Conservation (phyloP, 2,888 invertebrate genomes). For the Epistrophe eligans region DNA sequence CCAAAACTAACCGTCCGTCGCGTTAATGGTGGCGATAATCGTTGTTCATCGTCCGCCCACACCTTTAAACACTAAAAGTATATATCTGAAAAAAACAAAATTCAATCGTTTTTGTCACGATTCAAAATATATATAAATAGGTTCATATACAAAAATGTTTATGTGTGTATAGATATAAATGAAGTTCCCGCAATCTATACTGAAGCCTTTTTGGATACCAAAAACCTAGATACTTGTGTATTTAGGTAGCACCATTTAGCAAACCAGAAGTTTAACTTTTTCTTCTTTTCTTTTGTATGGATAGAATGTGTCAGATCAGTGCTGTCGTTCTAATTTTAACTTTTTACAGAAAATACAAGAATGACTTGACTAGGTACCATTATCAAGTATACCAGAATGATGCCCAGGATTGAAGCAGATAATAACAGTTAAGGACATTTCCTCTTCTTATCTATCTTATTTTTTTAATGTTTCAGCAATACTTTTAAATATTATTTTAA, state of each 20-base stretch:
- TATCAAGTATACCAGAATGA: too few species aligned
- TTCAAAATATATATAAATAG: not conserved
- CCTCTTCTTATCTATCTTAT: too few species aligned
- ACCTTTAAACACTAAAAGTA: slow-evolving; percentile 28
- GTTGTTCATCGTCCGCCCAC: slow-evolving; percentile 53
- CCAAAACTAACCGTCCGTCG: slow-evolving; percentile 31
- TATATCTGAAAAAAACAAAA: slow-evolving; percentile 14
- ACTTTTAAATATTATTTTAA: too few species aligned
- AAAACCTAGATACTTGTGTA: slow-evolving; percentile 1
- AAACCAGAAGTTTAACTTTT: slow-evolving; percentile 37
- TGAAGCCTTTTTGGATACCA: slow-evolving; percentile 24
- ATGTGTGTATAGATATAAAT: not conserved
- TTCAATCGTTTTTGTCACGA: slow-evolving; percentile 23
- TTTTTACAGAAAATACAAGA: too few species aligned
- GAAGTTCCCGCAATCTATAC: not conserved
- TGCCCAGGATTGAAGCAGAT: too few species aligned
- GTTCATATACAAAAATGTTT: not conserved
- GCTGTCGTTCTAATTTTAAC: not conserved
- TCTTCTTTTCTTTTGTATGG: not conserved
- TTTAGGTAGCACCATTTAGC: slow-evolving; percentile 29
- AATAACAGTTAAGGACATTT: too few species aligned
- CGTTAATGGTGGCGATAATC: slow-evolving; percentile 59
- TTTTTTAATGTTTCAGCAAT: too few species aligned
- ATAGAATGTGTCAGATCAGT: not conserved
- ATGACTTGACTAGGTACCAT: too few species aligned